Conservation (phyloP, 2,888 invertebrate genomes). For the Osedax frankpressi region DNA sequence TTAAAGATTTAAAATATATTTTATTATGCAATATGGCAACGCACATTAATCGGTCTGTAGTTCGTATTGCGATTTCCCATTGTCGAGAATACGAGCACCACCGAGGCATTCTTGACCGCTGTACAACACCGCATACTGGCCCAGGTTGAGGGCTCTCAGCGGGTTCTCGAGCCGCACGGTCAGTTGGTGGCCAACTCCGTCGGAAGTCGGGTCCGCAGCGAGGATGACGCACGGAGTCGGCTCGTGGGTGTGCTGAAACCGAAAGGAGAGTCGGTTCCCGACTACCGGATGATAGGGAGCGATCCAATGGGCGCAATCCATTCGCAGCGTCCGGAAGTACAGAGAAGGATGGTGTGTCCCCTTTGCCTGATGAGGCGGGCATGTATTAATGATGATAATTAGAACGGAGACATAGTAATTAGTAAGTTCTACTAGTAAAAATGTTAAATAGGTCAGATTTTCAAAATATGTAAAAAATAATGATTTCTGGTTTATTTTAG, state of each 20-base stretch:
- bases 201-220: background rate
- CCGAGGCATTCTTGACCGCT: background rate
- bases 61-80: background rate
- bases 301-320: background rate
- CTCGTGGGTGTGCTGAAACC: background rate
- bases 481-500: too few species aligned
- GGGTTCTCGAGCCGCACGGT: background rate
- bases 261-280: background rate
- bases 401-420: too few species aligned
- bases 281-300: background rate
- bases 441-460: too few species aligned
- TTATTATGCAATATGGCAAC: too few species aligned
- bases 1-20: too few species aligned
- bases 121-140: background rate
- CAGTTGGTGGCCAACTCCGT: background rate
- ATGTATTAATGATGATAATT: too few species aligned
- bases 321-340: background rate
- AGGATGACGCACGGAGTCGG: background rate
- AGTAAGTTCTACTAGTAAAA: too few species aligned
- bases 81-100: background rate
- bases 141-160: background rate
- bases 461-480: too few species aligned
- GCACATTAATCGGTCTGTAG: background rate
- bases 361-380: background rate
- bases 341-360: background rate